Conservation (phyloP, 2,888 invertebrate species). For the Sinotaia quadrata region DNA sequence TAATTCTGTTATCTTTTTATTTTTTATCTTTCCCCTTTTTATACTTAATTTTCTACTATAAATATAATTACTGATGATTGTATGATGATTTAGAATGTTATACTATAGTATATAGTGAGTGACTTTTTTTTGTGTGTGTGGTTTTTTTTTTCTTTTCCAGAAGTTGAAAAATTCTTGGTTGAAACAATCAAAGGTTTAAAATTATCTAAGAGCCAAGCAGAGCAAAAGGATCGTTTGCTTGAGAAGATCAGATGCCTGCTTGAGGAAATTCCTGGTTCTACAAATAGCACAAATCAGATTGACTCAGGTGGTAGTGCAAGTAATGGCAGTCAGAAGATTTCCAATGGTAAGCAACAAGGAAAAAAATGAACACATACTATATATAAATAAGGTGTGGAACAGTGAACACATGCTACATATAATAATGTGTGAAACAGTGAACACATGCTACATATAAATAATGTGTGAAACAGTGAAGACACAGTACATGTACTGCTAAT, state of each 20-base stretch:
- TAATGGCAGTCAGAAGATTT: neutral
- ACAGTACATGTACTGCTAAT: too few relatives aligned
- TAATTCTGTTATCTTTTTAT: neutral
- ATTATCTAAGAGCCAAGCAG: conserved; percentile 3
- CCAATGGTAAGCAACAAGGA: too few relatives aligned
- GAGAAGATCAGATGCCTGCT: conserved; percentile 16
- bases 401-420: too few relatives aligned
- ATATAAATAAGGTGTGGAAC: too few relatives aligned
- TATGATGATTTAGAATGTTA: too few relatives aligned
- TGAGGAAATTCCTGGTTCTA: conserved; percentile 18
- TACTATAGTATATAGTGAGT: too few relatives aligned
- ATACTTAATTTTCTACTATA: neutral
- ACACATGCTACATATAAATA: too few relatives aligned
- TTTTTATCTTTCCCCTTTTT: neutral
- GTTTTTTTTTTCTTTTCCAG: conserved; percentile 5
- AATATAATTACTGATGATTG: neutral
- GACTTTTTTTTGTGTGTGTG: too few relatives aligned
- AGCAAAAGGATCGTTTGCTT: conserved; percentile 12
- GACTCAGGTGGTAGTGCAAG: neutral
- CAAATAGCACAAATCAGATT: neutral
- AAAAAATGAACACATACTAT: too few relatives aligned
- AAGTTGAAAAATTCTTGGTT: conserved; percentile 22
- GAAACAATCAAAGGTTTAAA: conserved; percentile 19
- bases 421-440: too few relatives aligned
- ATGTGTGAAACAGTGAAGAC: too few relatives aligned